Percentiles rank a stretch among this genome's conserved stretches.
Conservation (phyloP, 2,113 vertebrate genomes). For the Elanoides forficatus region DNA sequence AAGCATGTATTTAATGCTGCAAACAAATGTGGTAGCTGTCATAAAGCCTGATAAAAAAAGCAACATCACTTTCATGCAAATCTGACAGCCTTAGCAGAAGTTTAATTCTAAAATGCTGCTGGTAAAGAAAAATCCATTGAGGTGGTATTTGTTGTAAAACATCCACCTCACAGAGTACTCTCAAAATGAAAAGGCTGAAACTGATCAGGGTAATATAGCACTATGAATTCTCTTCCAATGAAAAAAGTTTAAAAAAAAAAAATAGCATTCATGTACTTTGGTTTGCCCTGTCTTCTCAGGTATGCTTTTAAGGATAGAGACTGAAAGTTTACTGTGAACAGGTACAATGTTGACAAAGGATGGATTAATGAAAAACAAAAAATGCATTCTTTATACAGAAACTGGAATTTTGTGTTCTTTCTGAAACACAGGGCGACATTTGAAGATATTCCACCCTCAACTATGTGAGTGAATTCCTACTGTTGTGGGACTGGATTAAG, state of each 20-base stretch:
- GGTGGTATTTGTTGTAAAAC: not conserved
- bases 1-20: not conserved
- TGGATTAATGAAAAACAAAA: not conserved
- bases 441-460: not conserved
- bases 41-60: not conserved
- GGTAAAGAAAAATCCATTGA: not conserved
- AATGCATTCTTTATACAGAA: not conserved
- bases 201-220: not conserved
- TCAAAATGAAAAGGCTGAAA: not conserved
- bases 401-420: not conserved
- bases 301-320: not conserved
- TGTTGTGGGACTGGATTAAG: not conserved
- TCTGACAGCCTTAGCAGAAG: not conserved
- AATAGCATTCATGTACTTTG: not conserved
- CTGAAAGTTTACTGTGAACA: not conserved
- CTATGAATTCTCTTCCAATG: not conserved
- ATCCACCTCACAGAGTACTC: not conserved
- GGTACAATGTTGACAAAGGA: not conserved
- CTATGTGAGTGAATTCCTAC: not conserved
- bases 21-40: not conserved
- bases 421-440: not conserved
- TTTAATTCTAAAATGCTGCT: not conserved
- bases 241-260: not conserved
- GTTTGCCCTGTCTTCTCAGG: not conserved
- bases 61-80: not conserved